Evolutionary conservation across 1,140 invertebrate genomes (phyloP).

Genomic region (Psilanteris sp.): DNA sequence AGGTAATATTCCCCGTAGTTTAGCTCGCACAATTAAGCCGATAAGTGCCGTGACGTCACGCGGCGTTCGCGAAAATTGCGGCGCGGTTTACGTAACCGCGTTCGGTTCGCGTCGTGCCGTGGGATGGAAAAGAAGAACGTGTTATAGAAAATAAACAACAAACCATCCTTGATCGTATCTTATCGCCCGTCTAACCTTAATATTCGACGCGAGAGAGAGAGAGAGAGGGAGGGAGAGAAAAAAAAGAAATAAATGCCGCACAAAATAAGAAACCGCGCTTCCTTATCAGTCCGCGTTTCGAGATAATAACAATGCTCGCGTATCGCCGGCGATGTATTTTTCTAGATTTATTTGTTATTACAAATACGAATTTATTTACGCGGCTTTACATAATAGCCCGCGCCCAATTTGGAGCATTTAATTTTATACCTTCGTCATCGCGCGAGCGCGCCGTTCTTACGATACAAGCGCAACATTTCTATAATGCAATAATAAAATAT

Average conservation of each 20-base stretch:
- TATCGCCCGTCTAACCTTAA: conserved; percentile 8
- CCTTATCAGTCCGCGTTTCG: conserved; percentile 4
- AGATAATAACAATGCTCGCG: conserved; percentile 1
- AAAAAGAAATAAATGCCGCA: background rate
- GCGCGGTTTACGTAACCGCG: no score
- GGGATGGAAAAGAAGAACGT: no score
- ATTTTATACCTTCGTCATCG: background rate
- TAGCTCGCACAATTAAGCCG: no score
- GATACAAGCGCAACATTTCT: background rate
- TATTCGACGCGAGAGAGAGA: no score
- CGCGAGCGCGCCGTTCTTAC: no score
- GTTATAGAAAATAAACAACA: conserved; percentile 6
- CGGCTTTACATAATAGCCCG: background rate
- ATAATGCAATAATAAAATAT: conserved; percentile 19
- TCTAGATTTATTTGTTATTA: conserved; percentile 10
- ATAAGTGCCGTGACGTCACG: no score
- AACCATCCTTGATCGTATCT: conserved; percentile 17
- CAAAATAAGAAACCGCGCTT: conserved; percentile 2
- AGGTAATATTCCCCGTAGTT: no score
- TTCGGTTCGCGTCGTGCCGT: no score
- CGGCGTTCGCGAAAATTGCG: no score
- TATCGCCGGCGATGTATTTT: conserved; percentile 1
- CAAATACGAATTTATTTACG: background rate
- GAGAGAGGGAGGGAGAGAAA: no score
- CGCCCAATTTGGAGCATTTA: background rate